Conservation (phyloP, 1,140 invertebrate species). For the Pomacea maculata region DNA sequence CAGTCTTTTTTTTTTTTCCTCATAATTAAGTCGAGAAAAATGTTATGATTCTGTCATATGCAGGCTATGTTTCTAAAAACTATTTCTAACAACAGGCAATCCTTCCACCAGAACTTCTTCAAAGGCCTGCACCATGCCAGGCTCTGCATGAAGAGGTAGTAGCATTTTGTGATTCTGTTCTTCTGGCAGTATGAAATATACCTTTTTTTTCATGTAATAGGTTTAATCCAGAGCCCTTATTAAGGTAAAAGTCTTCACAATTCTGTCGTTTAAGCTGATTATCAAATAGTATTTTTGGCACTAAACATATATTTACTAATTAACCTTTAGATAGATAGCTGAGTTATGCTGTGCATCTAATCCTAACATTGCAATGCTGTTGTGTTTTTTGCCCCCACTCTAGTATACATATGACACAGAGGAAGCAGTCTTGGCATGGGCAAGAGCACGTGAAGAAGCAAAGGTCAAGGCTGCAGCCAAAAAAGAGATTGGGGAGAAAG, state of each 20-base stretch:
- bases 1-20: no score
- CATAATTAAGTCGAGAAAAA: no score
- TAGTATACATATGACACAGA: conserved; percentile 54
- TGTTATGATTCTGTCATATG: no score
- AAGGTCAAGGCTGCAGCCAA: conserved; percentile 24
- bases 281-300: no score
- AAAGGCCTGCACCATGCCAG: background rate
- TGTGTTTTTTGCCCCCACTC: conserved; percentile 19
- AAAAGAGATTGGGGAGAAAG: conserved; percentile 14
- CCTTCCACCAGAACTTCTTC: conserved; percentile 6
- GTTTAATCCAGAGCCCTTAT: no score
- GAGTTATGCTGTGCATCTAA: no score
- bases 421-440: conserved; percentile 49
- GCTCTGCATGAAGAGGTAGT: conserved; percentile 17
- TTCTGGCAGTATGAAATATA: background rate
- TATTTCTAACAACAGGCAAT: background rate
- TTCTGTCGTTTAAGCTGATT: no score
- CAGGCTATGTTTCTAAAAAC: background rate
- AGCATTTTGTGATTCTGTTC: background rate
- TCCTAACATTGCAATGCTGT: no score
- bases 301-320: no score
- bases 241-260: no score
- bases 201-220: no score
- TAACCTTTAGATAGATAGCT: no score
- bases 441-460: conserved; percentile 39